A percentile compares a stretch with the other conserved stretches of the same genome.
Conservation (phyloP, 2,888 invertebrate species). For the Pollenia labialis region DNA sequence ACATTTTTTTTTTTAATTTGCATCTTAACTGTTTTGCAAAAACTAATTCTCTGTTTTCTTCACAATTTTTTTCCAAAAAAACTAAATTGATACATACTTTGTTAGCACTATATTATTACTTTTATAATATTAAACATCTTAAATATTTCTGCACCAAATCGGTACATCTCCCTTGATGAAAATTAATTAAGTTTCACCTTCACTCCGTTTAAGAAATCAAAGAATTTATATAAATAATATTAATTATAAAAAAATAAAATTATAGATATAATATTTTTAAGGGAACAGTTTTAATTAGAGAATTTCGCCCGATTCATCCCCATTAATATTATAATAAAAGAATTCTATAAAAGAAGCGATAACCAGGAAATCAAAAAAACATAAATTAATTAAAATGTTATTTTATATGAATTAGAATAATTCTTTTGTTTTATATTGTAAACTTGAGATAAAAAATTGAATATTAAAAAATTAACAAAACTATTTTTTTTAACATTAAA, state of each 20-base stretch:
- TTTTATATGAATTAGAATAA: constrained; percentile 28
- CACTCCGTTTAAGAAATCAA: constrained; percentile 29
- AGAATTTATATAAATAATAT: constrained; percentile 75
- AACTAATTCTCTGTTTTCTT: no score
- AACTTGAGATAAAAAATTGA: neutral
- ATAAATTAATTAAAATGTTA: constrained; percentile 35
- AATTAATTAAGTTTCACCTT: no score
- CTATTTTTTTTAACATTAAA: constrained; percentile 9
- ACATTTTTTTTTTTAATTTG: no score
- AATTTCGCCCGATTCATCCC: constrained; percentile 21
- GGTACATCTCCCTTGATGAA: no score
- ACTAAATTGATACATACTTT: no score
- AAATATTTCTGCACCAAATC: no score
- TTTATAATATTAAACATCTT: no score
- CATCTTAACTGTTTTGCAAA: no score
- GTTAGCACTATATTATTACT: no score
- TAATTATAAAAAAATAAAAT: constrained; percentile 72
- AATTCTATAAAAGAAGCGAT: neutral
- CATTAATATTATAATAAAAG: neutral
- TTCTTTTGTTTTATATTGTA: constrained; percentile 12
- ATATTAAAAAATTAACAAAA: neutral
- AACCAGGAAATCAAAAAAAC: neutral
- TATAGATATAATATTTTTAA: constrained; percentile 72
- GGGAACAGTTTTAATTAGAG: constrained; percentile 69
- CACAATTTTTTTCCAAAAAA: no score